Evolutionary conservation across 1,140 invertebrate species (phyloP), one percentile per base, ranked within the genome.

Genomic region (Zaprionus kolodkinae): DNA sequence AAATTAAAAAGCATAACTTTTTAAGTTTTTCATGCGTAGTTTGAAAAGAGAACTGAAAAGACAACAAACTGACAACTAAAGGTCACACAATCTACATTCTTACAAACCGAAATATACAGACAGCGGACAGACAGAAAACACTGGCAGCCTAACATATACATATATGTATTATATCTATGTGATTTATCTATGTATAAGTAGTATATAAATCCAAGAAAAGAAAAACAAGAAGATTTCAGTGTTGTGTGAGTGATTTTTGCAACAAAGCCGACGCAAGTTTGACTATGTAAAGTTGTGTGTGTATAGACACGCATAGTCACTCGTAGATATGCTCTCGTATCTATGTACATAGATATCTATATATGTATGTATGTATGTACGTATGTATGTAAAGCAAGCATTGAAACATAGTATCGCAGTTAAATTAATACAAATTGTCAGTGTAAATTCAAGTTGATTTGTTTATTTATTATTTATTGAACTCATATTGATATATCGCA

Each of bases 1-100:
- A 25, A 64, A 52, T 3, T 2, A 27, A 36, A 55, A 40, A 65
- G 2, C 52, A 65, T 10, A 7, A 55, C 27, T 27, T 43, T 30
- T 40, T 13, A 11, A 48, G 21, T 68, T 38, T 25, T 61, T n/a
- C 25, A 57, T 17, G 33, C 57, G 38, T 72, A 27, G 25, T 25
- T 36, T 6, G 12, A 17, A 40, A 54, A 55, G 15, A 36, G 9
- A 56, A 65, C 21, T 65, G 40, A 57, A 56, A 57, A 68, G 38
- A 66, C 36, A 67, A 43, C 13, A 61, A 55, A 57, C 59, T 57
- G 52, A 63, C 54, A 74, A 33, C 54, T 70, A 74, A 70, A 74
- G 72, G 66, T 74, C 72, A 69, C 35, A 62, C 55, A 66, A 69
- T 69, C 43, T 45, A 25, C 38, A 67, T 57, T 48, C 62, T 59